Evolutionary conservation across 1,140 invertebrate genomes (phyloP), one percentile per base, ranked within the genome.

Genomic region (Diorhabda carinulata): DNA sequence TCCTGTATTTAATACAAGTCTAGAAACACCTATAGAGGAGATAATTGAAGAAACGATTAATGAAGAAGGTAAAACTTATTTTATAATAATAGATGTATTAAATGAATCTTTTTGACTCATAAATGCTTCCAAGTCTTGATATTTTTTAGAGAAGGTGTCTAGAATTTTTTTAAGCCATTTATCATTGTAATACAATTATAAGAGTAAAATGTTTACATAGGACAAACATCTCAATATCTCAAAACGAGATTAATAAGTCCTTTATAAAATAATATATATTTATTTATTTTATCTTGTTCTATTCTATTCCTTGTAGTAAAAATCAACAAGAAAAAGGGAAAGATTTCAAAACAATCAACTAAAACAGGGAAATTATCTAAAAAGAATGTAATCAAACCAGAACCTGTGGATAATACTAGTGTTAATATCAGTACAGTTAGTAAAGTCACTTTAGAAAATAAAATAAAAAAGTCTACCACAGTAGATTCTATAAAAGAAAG

Each of bases 31-130:
- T n/a, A 74, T 76, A 58, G 75, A 76, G 60, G 70, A 73, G 45
- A 65, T 76, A 52, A 73, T 76, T 65, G 70, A 76, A 64, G 73
- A 76, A 66, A 76, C 71, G 6, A 43, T 76, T 61, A 73, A 72
- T 47, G 75, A 76, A 72, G 73, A 74, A 52, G 47, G 47, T 52
- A 52, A 52, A 6, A 52, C 4, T 25, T 25, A 62, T 41, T 25
- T 25, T 25, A 25, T 25, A 25, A 25, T 25, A 25, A 25, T 25
- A 25, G 0, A 25, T 25, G 25, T 25, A 25, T 25, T 25, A 25
- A 25, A 25, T 25, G 25, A 25, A 25, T 25, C 25, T 25, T 25
- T 25, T 0, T 25, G 25, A 25, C 25, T 25, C 25, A 25, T 25
- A 25, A 25, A 25, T 25, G 25, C 25, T 25, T 25, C 25, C 25